Percentiles rank a stretch among this genome's conserved stretches.
phyloP scores from a whole-genome alignment of 2,113 vertebrate genomes.

The Carettochelys insculpta region DNA sequence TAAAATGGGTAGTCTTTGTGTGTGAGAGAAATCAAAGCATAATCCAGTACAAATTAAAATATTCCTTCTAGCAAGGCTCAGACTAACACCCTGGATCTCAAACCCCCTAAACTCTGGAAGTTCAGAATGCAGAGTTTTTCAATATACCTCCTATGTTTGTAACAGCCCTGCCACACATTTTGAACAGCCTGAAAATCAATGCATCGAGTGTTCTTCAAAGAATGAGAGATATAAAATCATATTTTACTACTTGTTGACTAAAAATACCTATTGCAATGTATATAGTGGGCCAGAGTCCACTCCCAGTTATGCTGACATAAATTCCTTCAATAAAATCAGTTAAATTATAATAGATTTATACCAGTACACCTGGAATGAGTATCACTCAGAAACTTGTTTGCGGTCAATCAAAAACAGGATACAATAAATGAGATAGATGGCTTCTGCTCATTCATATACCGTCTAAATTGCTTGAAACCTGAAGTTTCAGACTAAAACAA shows the following conservation, averaged over 20 bases:
- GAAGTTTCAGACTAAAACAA: too few species aligned
- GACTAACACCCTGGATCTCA: background rate
- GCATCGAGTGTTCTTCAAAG: background rate
- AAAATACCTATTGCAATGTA: background rate
- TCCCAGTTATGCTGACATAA: background rate
- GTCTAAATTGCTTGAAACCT: background rate
- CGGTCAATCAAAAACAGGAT: background rate
- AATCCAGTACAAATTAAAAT: background rate
- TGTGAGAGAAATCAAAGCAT: background rate
- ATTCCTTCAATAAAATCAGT: background rate
- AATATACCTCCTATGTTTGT: background rate
- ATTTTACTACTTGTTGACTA: background rate
- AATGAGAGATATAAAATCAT: background rate
- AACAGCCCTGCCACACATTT: background rate
- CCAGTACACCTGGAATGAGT: background rate
- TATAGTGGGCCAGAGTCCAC: background rate
- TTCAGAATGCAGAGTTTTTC: accelerated
- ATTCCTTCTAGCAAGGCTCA: background rate
- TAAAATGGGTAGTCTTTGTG: background rate
- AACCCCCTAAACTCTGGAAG: background rate
- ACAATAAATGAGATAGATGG: too few species aligned
- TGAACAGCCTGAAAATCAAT: background rate
- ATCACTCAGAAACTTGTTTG: background rate
- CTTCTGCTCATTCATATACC: too few species aligned
- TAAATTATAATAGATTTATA: background rate